Conservation (phyloP, 2,888 invertebrate species). For the Acanthosepion pharaonis region DNA sequence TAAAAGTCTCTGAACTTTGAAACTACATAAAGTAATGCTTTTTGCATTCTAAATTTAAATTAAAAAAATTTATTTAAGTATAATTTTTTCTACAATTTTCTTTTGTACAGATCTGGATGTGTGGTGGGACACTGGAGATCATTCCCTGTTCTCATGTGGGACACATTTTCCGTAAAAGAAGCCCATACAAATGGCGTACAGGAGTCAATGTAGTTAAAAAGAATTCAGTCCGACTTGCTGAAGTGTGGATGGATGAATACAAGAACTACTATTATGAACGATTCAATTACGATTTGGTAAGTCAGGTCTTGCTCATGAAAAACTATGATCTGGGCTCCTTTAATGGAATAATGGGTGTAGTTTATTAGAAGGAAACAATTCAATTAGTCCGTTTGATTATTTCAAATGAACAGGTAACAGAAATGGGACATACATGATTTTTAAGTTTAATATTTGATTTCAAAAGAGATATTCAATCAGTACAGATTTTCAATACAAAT, state of each 20-base stretch:
- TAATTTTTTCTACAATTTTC: not conserved
- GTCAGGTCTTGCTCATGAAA: not conserved
- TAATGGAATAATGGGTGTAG: not conserved
- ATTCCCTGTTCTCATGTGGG: conserved; percentile 96
- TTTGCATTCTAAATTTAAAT: not conserved
- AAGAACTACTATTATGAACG: conserved; percentile 71
- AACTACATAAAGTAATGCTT: no score
- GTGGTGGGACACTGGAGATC: conserved; percentile 92
- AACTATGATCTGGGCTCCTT: not conserved
- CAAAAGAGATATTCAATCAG: no score
- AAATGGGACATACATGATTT: no score
- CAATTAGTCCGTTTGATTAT: no score
- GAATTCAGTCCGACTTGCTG: conserved; percentile 92
- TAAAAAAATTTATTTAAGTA: not conserved
- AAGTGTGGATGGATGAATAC: conserved; percentile 98
- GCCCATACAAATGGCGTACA: conserved; percentile 86
- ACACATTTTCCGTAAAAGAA: conserved; percentile 91
- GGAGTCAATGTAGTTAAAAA: conserved; percentile 88
- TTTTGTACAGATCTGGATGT: conserved; percentile 89
- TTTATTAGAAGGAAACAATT: not conserved
- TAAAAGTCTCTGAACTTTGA: no score
- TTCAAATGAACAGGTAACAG: no score
- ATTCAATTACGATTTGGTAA: conserved; percentile 48
- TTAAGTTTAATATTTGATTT: no score
- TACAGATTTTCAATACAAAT: no score